These are phyloP conservation scores for Piaya cayana DNA, from an alignment of 2,113 vertebrate genomes.

Conservation along the genomic window DNA sequence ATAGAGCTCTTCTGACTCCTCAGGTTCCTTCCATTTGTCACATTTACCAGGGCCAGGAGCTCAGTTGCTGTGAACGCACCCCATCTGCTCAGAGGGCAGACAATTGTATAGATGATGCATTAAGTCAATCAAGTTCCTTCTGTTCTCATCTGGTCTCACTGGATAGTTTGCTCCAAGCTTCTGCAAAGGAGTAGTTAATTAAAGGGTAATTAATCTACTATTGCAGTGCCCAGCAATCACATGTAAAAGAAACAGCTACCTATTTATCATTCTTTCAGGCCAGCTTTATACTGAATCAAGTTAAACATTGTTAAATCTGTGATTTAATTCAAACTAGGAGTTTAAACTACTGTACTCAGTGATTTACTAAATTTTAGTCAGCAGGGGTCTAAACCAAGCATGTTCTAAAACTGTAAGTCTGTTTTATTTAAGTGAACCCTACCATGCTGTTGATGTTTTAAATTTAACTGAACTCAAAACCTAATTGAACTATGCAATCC, in stretches of 20 bases:
- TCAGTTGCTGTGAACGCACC: neutral
- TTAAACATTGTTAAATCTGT: neutral
- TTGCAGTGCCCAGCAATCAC: neutral
- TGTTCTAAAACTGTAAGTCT: neutral
- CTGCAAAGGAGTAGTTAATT: constrained; percentile 46
- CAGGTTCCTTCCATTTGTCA: neutral
- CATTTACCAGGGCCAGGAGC: neutral
- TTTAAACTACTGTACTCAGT: neutral
- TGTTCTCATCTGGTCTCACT: constrained; percentile 8
- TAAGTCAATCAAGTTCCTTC: neutral
- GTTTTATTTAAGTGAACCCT: neutral
- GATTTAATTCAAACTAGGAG: neutral
- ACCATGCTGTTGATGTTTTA: neutral
- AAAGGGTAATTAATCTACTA: constrained; percentile 21
- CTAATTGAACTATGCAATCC: neutral
- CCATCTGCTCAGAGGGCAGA: neutral
- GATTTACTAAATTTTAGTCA: constrained; percentile 7
- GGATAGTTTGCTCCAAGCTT: constrained; percentile 33
- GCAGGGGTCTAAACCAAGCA: neutral
- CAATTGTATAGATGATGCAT: neutral
- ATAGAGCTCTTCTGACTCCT: neutral
- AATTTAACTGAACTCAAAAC: neutral
- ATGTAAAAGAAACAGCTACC: neutral
- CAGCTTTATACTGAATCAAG: neutral
- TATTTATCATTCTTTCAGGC: constrained; percentile 38